Evolutionary conservation across 2,888 invertebrate species (phyloP).

Genomic region (Erebia ligea): DNA sequence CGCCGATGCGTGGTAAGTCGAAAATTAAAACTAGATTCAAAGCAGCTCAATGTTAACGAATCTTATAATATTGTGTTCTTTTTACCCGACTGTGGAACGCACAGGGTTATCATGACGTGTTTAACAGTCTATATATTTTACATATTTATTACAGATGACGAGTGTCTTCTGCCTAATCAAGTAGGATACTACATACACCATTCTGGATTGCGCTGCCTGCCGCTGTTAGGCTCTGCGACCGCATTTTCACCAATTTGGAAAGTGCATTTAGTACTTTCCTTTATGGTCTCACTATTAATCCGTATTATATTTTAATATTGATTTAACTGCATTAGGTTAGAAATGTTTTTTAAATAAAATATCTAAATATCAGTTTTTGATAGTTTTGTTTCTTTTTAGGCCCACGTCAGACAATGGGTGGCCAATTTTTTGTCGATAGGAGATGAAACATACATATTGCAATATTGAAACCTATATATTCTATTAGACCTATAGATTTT

Average conservation of each 20-base stretch:
- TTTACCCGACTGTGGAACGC: no score
- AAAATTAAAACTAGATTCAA: conserved; percentile 50
- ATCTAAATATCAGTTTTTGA: no score
- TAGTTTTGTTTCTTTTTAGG: no score
- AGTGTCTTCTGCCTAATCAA: conserved; percentile 86
- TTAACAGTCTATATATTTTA: no score
- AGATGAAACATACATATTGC: no score
- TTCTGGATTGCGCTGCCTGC: conserved; percentile 74
- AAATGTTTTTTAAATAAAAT: no score
- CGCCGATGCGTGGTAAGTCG: conserved; percentile 53
- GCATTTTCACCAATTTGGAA: conserved; percentile 43
- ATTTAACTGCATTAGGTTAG: no score
- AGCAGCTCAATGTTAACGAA: neutral
- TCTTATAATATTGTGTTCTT: neutral
- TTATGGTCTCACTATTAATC: conserved; percentile 47
- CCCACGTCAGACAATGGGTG: no score
- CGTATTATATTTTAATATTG: neutral
- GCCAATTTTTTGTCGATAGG: no score
- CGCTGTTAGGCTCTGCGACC: conserved; percentile 57
- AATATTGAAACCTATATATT: no score
- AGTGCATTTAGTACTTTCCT: conserved; percentile 47
- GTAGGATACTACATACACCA: conserved; percentile 81
- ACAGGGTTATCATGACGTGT: no score
- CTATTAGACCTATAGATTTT: no score
- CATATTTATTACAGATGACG: conserved; percentile 79